Conservation (phyloP, 2,888 invertebrate genomes). For the Epistrophella euchroma region DNA sequence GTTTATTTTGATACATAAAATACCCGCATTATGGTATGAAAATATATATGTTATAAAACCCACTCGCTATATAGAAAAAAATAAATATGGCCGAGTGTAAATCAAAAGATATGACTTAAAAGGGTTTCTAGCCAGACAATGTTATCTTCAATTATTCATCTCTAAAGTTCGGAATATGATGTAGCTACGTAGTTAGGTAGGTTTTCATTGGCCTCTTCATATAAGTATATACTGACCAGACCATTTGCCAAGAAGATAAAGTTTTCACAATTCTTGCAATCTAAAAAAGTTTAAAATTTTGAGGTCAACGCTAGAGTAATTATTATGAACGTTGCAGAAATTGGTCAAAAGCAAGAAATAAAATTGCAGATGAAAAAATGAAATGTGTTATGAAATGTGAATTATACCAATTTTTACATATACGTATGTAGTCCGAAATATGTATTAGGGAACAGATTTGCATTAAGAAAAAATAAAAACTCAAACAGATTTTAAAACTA, state of each 20-base stretch:
- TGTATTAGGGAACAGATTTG: neutral
- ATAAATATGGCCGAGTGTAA: constrained; percentile 3
- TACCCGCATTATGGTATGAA: constrained; percentile 19
- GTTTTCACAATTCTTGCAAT: constrained; percentile 33
- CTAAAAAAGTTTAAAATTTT: constrained; percentile 31
- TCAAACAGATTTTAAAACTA: too few relatives aligned
- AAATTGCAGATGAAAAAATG: neutral
- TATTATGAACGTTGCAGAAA: constrained; percentile 8
- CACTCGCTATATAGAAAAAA: constrained; percentile 3
- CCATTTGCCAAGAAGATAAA: constrained; percentile 57
- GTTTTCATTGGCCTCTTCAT: constrained; percentile 8
- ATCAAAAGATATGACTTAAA: constrained; percentile 51
- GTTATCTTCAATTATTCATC: constrained; percentile 66
- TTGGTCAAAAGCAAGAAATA: neutral
- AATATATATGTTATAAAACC: constrained; percentile 47
- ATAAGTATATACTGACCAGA: constrained; percentile 14
- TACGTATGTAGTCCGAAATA: too few relatives aligned
- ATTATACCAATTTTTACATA: too few relatives aligned
- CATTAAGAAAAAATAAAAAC: neutral
- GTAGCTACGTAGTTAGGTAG: neutral
- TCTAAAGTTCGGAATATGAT: constrained; percentile 34
- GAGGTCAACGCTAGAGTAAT: constrained; percentile 47
- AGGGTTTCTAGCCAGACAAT: constrained; percentile 66
- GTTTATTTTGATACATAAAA: constrained; percentile 4
- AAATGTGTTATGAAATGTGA: neutral